phyloP scores from a whole-genome alignment of 2,113 vertebrate species.

The Stegastes partitus region DNA sequence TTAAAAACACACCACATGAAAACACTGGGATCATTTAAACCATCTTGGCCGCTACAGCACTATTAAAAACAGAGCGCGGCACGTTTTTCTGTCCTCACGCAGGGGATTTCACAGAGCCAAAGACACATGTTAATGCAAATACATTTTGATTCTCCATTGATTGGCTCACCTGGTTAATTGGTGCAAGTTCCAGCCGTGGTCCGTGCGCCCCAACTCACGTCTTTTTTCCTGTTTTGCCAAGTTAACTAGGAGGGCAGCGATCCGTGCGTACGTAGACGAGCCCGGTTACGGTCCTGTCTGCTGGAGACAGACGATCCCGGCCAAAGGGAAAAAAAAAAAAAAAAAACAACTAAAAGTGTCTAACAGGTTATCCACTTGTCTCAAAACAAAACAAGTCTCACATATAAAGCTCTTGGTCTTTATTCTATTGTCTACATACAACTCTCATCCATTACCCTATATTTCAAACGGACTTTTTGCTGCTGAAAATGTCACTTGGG shows the following conservation, averaged over 20 bases:
- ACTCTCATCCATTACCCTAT: constrained; percentile 53
- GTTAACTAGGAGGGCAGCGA: constrained; percentile 63
- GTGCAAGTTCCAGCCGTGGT: constrained; percentile 61
- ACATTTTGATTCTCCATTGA: constrained; percentile 22
- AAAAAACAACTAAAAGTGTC: constrained; percentile 70
- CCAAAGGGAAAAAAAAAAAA: constrained; percentile 17
- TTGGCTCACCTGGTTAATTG: constrained; percentile 77
- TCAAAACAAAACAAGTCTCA: constrained; percentile 51
- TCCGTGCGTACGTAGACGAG: constrained; percentile 64
- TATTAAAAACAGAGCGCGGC: not conserved
- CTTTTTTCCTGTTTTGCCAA: constrained; percentile 69
- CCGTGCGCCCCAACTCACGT: constrained; percentile 53
- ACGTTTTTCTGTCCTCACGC: constrained; percentile 21
- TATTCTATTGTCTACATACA: constrained; percentile 51
- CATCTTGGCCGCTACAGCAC: constrained; percentile 1
- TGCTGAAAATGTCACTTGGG: constrained; percentile 73
- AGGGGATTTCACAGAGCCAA: constrained; percentile 14
- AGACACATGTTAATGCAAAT: constrained; percentile 40
- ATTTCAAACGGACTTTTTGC: constrained; percentile 67
- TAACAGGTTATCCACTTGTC: constrained; percentile 79
- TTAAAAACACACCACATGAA: not conserved
- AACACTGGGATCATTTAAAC: constrained; percentile 16
- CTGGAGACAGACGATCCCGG: constrained; percentile 64
- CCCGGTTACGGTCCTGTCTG: constrained; percentile 70
- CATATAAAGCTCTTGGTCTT: constrained; percentile 9